Base-by-base conservation (phyloP, 2,888 invertebrate species). In the Lasioglossum lativentre region DNA sequence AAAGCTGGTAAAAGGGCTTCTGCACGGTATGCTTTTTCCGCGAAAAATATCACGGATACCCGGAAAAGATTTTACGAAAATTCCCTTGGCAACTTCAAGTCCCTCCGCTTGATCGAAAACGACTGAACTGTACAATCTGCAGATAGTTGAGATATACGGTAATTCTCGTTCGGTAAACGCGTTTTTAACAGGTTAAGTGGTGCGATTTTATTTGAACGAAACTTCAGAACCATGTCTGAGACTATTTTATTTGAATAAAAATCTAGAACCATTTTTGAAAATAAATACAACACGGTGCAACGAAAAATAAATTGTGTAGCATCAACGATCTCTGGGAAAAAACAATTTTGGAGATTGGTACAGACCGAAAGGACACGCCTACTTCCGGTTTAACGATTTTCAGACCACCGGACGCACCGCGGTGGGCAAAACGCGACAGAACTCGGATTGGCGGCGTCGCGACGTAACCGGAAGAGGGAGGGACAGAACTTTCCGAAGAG, bases 1-100 rank as follows among this genome's bases (percentile, higher is more conserved):
- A 63, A 63, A 63, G 27, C 63, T 63, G 63, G 27, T 63, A 63
- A 63, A 63, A 63, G 63, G 30, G 30, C 30, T 63, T 30, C 63
- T 16, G 63, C 30, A 30, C 16, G 0, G 6, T 27, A 34, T 66
- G 30, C 66, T 66, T 19, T 66, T 34, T 34, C 4, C 12, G 6
- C 2, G 19, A 19, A 34, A 66, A 66, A 66, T 30, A 34, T 66
- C 34, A 34, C 66, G 66, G 27, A 27, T 14, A 27, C 27, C 14
- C 14, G 4, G 59, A n/a, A 59, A 59, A 27, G 14, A 59, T 59
- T 4, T 6, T 14, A 1, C 27, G 16, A 30, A 63, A 6, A 30
- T 63, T 63, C 16, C 30, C 14, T 16, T 2, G 63, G 0, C 5
- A 30, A 63, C 16, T 2, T 5, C 5, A 5, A 27, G 2, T 14